Percentiles rank a stretch among this genome's conserved stretches.
phyloP scores from a whole-genome alignment of 1,140 invertebrate genomes.

The Dendrolimus kikuchii region DNA sequence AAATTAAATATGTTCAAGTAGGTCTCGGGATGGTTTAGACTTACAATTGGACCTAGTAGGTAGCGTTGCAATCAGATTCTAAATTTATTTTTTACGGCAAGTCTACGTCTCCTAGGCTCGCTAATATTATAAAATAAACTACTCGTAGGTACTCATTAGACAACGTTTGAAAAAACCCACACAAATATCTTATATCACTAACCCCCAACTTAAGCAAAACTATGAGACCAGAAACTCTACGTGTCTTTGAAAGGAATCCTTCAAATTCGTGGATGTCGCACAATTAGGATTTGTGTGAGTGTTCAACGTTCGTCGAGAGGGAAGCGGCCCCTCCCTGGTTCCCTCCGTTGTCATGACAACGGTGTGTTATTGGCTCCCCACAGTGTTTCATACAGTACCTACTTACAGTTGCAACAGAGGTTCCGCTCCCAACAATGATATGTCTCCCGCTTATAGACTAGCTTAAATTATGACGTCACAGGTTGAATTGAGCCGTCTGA shows the following conservation, averaged over 20 bases:
- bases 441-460: conserved; percentile 23
- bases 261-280: conserved; percentile 32
- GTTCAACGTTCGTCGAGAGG: conserved; percentile 45
- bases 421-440: conserved; percentile 35
- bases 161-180: too few relatives aligned
- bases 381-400: conserved; percentile 32
- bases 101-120: too few relatives aligned
- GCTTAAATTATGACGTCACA: conserved; percentile 34
- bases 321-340: conserved; percentile 45
- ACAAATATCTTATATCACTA: too few relatives aligned
- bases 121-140: too few relatives aligned
- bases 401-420: conserved; percentile 27
- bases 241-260: neutral
- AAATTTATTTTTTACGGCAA: too few relatives aligned
- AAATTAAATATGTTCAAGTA: too few relatives aligned
- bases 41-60: too few relatives aligned
- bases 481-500: conserved; percentile 28
- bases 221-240: neutral
- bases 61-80: too few relatives aligned
- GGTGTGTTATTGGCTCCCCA: conserved; percentile 63
- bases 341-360: conserved; percentile 54
- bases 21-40: too few relatives aligned
- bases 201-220: too few relatives aligned
- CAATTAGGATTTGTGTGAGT: conserved; percentile 46
- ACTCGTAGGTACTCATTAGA: too few relatives aligned